phyloP scores from a whole-genome alignment of 1,140 invertebrate genomes.

The Babylonia areolata region DNA sequence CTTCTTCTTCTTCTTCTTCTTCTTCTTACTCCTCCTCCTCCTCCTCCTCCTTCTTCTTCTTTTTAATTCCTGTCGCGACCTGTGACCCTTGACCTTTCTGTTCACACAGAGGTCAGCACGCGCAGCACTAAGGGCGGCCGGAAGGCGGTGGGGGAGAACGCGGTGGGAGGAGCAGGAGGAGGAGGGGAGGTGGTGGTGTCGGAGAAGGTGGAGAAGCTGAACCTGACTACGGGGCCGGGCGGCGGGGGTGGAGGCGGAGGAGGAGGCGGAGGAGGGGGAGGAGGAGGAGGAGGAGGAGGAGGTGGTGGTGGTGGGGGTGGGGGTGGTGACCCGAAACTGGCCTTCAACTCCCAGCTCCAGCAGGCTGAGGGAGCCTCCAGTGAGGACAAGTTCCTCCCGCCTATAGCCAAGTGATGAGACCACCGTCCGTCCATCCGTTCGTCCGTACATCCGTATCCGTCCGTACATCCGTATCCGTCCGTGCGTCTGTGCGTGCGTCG shows the following conservation, averaged over 20 bases:
- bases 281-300: neutral
- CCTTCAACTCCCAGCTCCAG: slow-evolving; percentile 26
- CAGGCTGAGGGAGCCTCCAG: neutral
- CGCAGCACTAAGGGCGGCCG: slow-evolving; percentile 10
- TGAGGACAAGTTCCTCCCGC: slow-evolving; percentile 22
- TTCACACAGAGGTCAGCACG: neutral
- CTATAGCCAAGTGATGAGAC: slow-evolving; percentile 28
- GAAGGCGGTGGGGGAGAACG: neutral
- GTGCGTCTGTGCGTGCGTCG: too few species aligned
- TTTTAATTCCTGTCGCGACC: too few species aligned
- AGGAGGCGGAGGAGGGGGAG: slow-evolving; percentile 6
- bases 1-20: too few species aligned
- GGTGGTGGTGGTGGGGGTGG: neutral
- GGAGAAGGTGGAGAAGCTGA: slow-evolving; percentile 27
- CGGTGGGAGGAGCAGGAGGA: too few species aligned
- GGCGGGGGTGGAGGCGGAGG: neutral
- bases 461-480: too few species aligned
- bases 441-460: too few species aligned
- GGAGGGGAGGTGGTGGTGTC: neutral
- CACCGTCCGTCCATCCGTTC: too few species aligned
- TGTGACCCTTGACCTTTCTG: too few species aligned
- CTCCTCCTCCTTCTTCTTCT: too few species aligned
- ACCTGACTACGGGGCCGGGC: neutral
- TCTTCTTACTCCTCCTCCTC: too few species aligned
- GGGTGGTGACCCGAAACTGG: slow-evolving; percentile 6